Conservation (phyloP, 2,888 invertebrate genomes). For the Trachelus tabidus region DNA sequence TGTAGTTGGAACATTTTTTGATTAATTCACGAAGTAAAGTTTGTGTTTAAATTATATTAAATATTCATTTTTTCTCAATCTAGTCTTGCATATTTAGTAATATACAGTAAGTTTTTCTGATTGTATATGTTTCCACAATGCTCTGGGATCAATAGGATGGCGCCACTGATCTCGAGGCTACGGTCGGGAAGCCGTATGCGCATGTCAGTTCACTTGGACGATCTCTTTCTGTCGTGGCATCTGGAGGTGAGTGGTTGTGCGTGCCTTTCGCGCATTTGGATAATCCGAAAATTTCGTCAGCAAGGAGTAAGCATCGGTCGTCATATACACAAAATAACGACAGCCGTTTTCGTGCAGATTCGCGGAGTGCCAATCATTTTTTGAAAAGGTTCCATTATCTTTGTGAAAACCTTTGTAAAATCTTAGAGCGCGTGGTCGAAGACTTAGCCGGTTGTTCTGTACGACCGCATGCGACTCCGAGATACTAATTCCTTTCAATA, state of each 20-base stretch:
- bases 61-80: neutral
- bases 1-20: neutral
- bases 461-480: conserved; percentile 10
- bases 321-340: conserved; percentile 50
- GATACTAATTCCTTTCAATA: neutral
- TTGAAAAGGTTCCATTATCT: conserved; percentile 20
- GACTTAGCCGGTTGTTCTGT: conserved; percentile 9
- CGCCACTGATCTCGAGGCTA: conserved; percentile 47
- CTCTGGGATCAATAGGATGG: conserved; percentile 38
- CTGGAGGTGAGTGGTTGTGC: conserved; percentile 65
- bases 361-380: conserved; percentile 54
- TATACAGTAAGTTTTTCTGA: neutral
- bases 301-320: conserved; percentile 42
- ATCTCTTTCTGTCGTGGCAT: conserved; percentile 66
- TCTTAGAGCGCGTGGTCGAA: conserved; percentile 30
- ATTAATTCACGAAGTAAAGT: neutral
- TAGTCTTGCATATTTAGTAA: neutral
- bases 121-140: neutral
- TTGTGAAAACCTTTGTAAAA: neutral
- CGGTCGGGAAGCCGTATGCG: conserved; percentile 52
- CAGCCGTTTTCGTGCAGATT: conserved; percentile 28
- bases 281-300: conserved; percentile 51
- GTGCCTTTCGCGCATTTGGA: conserved; percentile 35
- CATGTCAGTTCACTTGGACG: conserved; percentile 60
- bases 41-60: neutral